Base-by-base conservation (phyloP, 1,140 invertebrate genomes). In the Goniozus legneri region DNA sequence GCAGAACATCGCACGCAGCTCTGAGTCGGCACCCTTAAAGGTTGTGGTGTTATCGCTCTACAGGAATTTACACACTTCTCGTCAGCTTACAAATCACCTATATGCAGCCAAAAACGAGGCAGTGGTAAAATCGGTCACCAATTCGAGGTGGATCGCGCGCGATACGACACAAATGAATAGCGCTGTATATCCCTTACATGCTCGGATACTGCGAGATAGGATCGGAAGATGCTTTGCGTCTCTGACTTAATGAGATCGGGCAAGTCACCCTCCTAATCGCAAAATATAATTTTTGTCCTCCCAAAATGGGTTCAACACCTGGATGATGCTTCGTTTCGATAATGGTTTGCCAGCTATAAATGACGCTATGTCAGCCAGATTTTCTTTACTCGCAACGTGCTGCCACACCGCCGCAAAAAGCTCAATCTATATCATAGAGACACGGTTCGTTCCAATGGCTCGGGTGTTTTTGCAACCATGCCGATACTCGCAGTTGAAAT, bases 371-470 rank as follows among this genome's bases (percentile, higher is more conserved):
- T 49, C 39, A 8, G 47, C 47, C 1, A 39, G 47, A 35, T 49
- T 49, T 2, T 35, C 3, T 13, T 3, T 30, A 2, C 19, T 10
- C 3, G 3, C 2, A 2, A 49, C 33, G 21, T 49, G 33, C 3
- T 2, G 2, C 47, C 47, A 49, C 8, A 15, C 18, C 3, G 20
- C 24, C 19, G 36, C 18, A 14, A 45, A n/a, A 3, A 52, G 12
- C 15, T 36, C 21, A 1, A 48, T 55, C 44, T 71, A 67, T 15
- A 76, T 71, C 30, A 52, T 41, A 7, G 54, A 44, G 0, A 73
- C 52, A 18, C 70, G 43, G 39, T 71, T 72, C 2, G 61, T 63
- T 62, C 47, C 62, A 65, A 6, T 53, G 41, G 10, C 14, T 12
- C 2, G 65, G 51, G 12, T 27, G n/a, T 16, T 43, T 46, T 6